Evolutionary conservation across 2,113 vertebrate species (phyloP).

Genomic region (Cottus gobio): DNA sequence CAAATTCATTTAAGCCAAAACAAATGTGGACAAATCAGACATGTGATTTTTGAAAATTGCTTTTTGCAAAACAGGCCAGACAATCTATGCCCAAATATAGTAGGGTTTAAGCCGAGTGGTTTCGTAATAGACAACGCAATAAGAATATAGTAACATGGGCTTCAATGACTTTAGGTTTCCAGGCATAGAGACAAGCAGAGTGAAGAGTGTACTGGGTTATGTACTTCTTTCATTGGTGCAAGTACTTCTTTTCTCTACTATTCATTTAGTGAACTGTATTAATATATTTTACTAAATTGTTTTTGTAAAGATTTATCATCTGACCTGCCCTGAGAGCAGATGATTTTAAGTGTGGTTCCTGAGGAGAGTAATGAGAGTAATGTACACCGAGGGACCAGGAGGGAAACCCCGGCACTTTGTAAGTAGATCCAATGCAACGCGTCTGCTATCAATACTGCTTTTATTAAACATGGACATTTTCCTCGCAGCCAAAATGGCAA

Average conservation of each 20-base stretch:
- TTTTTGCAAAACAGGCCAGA: not conserved
- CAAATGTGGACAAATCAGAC: constrained; percentile 6
- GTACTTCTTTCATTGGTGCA: not conserved
- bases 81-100: not conserved
- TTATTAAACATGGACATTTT: not conserved
- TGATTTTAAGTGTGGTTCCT: not conserved
- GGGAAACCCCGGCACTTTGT: not conserved
- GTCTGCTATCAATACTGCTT: not conserved
- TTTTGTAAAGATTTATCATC: constrained; percentile 1
- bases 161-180: not conserved
- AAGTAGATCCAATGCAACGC: not conserved
- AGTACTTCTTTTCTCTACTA: not conserved
- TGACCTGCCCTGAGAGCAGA: constrained; percentile 1
- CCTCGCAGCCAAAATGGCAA: no score
- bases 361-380: not conserved
- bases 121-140: not conserved
- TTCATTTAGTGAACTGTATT: not conserved
- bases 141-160: not conserved
- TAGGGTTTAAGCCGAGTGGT: not conserved
- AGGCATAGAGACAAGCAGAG: not conserved
- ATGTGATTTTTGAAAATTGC: not conserved
- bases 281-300: not conserved
- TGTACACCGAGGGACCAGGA: not conserved
- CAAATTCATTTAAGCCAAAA: constrained; percentile 11
- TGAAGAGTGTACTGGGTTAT: not conserved